Conservation (phyloP, 2,113 vertebrate species). For the Varanus salvator region DNA sequence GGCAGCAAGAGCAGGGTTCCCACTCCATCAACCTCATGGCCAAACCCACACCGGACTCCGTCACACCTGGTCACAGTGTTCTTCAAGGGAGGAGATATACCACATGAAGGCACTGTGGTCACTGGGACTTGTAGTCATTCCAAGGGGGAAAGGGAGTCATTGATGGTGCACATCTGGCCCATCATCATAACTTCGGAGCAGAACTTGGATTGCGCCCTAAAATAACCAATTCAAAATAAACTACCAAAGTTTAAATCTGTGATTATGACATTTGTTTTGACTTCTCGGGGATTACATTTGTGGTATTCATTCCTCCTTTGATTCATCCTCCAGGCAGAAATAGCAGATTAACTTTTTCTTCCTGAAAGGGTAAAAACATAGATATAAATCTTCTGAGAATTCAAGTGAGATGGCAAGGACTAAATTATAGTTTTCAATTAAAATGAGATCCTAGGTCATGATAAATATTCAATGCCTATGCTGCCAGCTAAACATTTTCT, state of each 20-base stretch:
- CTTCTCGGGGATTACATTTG: neutral
- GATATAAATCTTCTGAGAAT: neutral
- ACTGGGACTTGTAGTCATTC: neutral
- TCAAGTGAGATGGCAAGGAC: conserved; percentile 2
- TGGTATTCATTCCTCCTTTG: conserved; percentile 13
- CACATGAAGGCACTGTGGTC: neutral
- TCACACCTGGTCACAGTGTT: neutral
- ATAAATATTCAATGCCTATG: conserved; percentile 17
- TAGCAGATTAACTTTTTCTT: neutral
- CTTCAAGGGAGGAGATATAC: neutral
- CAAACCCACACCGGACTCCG: too few relatives aligned
- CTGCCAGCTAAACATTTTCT: conserved; percentile 19
- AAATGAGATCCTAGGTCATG: neutral
- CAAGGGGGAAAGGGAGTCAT: neutral
- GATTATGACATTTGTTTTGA: conserved; percentile 1
- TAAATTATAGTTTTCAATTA: conserved; percentile 30
- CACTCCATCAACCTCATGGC: too few relatives aligned
- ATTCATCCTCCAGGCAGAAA: conserved; percentile 3
- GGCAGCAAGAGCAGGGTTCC: too few relatives aligned
- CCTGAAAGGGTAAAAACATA: neutral
- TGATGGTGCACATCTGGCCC: neutral
- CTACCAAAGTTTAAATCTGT: conserved; percentile 8
- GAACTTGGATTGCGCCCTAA: neutral
- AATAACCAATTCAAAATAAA: neutral
- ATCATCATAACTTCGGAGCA: conserved; percentile 9